A percentile compares a stretch with the other conserved stretches of the same genome.
phyloP scores from a whole-genome alignment of 1,140 invertebrate genomes.

The Tribolium madens region DNA sequence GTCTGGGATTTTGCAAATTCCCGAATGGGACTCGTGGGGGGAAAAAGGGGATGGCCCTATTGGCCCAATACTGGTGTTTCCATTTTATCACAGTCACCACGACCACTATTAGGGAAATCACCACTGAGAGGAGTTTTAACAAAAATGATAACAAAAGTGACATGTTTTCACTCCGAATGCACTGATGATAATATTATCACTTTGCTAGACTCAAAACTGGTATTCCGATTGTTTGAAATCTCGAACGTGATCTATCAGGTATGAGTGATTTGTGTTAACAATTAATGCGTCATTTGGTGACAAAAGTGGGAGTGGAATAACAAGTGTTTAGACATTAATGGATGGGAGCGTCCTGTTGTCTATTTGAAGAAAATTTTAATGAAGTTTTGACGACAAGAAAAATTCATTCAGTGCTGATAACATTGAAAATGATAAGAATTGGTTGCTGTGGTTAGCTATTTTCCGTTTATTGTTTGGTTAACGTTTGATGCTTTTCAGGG shows the following conservation, averaged over 20 bases:
- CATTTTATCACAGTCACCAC: constrained; percentile 30
- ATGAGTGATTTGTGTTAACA: not conserved
- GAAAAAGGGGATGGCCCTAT: constrained; percentile 24
- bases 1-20: constrained; percentile 44
- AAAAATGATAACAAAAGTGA: not conserved
- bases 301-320: not conserved
- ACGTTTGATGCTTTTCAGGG: no score
- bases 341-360: not conserved
- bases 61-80: constrained; percentile 45
- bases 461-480: no score
- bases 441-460: no score
- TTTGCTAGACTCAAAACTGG: no score
- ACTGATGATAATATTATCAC: not conserved
- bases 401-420: no score
- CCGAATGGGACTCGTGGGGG: constrained; percentile 46
- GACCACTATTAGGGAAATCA: constrained; percentile 3
- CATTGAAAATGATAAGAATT: no score
- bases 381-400: not conserved
- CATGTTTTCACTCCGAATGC: not conserved
- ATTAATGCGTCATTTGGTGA: not conserved
- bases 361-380: not conserved
- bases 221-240: not conserved
- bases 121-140: not conserved
- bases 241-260: not conserved
- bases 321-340: not conserved